Evolutionary conservation across 2,797 vertebrate species (phyloP), one percentile per base, ranked within the genome.

Genomic region (Sandelia bainsii): DNA sequence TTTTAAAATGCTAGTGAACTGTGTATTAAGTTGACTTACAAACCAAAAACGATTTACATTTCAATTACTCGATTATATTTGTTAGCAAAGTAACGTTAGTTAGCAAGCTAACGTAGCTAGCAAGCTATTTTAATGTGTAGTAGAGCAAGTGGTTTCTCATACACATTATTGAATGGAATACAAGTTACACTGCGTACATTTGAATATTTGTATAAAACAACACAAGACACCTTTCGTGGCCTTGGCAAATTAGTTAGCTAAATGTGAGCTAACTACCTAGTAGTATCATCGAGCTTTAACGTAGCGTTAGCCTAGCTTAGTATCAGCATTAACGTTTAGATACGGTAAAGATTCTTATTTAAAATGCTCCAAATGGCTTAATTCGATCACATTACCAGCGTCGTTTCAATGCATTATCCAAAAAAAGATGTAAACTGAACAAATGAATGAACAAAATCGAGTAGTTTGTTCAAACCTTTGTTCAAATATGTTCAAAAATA

Each of bases 341-440:
- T 22, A 39, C 13, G 1, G 1, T 1, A 1, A 54, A 10, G 34
- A 7, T 2, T 3, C 1, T 11, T 45, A 1, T 8, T 48, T 25
- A 4, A 2, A 45, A 58, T 2, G 0, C 13, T 0, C 0, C 8
- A 0, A 7, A 0, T 2, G 3, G 12, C 12, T 37, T 1, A 0
- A 32, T 29, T n/a, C 5, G 0, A 12, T 3, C 13, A 17, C 6
- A 5, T 7, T 37, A 37, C 5, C 22, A 2, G 5, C 16, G 12
- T 51, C 2, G 11, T 48, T 0, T 53, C 4, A 23, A 46, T 23
- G 8, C 2, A 48, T 10, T 1, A 19, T 16, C 42, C 48, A 7
- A 0, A 14, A 0, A 1, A 37, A 25, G 9, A 32, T 20, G 2
- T 6, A 1, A 49, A 49, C 3, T 29, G 27, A 29, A n/a, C n/a